These are phyloP conservation scores for Agrypnus murinus DNA, from an alignment of 2,888 invertebrate species.

Conservation along the genomic window DNA sequence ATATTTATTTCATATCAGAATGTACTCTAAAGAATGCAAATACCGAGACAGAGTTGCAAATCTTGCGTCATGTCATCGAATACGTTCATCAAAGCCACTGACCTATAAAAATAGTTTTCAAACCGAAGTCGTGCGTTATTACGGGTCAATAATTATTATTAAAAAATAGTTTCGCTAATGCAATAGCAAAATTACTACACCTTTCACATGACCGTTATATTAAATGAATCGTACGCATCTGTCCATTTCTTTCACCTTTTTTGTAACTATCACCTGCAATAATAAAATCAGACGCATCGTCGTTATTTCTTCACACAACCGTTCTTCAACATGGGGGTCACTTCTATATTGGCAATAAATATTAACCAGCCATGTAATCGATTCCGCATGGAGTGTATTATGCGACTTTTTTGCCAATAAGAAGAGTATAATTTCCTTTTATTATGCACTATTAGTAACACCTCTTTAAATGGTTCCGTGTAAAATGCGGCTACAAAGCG, in stretches of 20 bases:
- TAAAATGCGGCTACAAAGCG: slow-evolving; percentile 25
- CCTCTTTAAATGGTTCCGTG: slow-evolving; percentile 39
- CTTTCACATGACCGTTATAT: slow-evolving; percentile 21
- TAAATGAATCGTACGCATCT: slow-evolving; percentile 22
- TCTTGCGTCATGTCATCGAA: slow-evolving; percentile 1
- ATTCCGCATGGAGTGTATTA: slow-evolving; percentile 32
- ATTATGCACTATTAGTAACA: slow-evolving; percentile 38
- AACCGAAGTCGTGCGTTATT: slow-evolving; percentile 35
- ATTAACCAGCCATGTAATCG: slow-evolving; percentile 39
- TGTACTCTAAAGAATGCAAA: too few species aligned
- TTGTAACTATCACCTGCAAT: slow-evolving; percentile 1
- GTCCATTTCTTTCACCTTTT: background rate
- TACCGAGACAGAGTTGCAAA: background rate
- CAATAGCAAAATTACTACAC: slow-evolving; percentile 4
- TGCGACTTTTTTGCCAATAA: slow-evolving; percentile 15
- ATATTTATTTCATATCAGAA: too few species aligned
- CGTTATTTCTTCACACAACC: slow-evolving; percentile 22
- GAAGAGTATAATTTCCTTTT: slow-evolving; percentile 27
- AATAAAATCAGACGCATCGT: slow-evolving; percentile 5
- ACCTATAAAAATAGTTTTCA: slow-evolving; percentile 13
- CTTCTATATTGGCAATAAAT: slow-evolving; percentile 32
- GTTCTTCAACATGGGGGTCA: slow-evolving; percentile 19
- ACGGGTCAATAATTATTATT: slow-evolving; percentile 25
- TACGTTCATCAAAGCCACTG: slow-evolving; percentile 3
- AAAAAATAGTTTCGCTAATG: background rate